Base-by-base conservation (phyloP, 1,140 invertebrate species). In the Heliconius eleuchia region DNA sequence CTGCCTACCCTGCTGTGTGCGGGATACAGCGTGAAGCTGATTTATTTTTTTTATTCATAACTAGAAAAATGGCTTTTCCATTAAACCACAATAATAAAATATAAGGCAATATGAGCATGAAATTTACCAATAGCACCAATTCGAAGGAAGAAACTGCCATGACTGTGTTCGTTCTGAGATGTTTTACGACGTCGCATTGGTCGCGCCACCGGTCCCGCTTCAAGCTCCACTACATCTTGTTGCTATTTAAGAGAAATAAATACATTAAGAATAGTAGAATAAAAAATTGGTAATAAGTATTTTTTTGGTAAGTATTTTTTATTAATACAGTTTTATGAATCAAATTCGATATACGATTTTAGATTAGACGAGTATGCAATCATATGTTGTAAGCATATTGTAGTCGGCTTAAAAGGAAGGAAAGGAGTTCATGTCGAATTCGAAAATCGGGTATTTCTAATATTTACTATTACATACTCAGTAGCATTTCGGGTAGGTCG, bases 71-170 rank as follows among this genome's bases (percentile, higher is more conserved):
- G 34, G 5, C 34, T 37, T 37, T 37, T 37, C 6, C 34, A 34
- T 34, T 34, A 34, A 0, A 34, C 5, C 34, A 37, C 34, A 37
- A 37, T 19, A 55, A 19, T 55, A 60, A 60, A 60, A n/a, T n/a
- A 60, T 23, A 11, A 60, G n/a, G 57, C n/a, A 23, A 27, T 8
- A 27, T 23, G 9, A 60, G 23, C n/a, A 60, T 23, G 9, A 9
- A 66, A 75, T 71, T 78, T 91, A 99, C 98, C 98, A 85, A 99
- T 98, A 80, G 98, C 98, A 82, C 99, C 99, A 85, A 99, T 98
- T 85, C 99, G 96, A 6, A 99, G 96, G 93, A 99, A 99, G 93
- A 99, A 99, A 87, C 98, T 99, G 79, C 99, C 99, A 89, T 99
- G 98, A 85, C 98, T 98, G 82, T 97, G 97, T 88, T 98, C 98